Percentiles rank a stretch among this genome's conserved stretches.
These are phyloP conservation scores for Antitype chi DNA, from an alignment of 2,888 invertebrate genomes.

Conservation along the genomic window DNA sequence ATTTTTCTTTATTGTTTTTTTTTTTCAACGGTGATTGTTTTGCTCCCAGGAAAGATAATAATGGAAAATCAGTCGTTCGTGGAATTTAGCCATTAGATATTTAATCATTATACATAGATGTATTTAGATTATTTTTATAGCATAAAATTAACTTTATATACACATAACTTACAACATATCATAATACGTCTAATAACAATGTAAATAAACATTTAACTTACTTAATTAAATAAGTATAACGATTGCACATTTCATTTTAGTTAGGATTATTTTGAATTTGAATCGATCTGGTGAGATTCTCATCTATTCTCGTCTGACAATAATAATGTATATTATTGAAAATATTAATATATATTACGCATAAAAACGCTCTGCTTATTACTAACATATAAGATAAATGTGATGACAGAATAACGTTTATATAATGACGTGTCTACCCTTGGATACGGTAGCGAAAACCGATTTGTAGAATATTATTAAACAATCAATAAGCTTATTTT, in stretches of 20 bases:
- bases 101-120: neutral
- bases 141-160: neutral
- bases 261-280: conserved; percentile 14
- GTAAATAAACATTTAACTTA: conserved; percentile 22
- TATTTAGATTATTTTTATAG: neutral
- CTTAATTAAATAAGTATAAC: conserved; percentile 23
- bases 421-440: neutral
- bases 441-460: neutral
- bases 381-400: conserved; percentile 3
- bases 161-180: conserved; percentile 32
- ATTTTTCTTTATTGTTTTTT: neutral
- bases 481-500: neutral
- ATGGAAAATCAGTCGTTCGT: neutral
- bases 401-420: conserved; percentile 14
- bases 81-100: neutral
- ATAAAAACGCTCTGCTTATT: conserved; percentile 4
- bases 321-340: conserved; percentile 8
- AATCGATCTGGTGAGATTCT: conserved; percentile 37
- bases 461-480: neutral
- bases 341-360: conserved; percentile 13
- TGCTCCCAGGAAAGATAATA: neutral
- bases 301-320: conserved; percentile 19
- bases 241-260: conserved; percentile 28
- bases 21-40: neutral
- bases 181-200: conserved; percentile 21